These are phyloP conservation scores for Pelobates fuscus DNA, from an alignment of 2,113 vertebrate genomes.

Conservation along the genomic window DNA sequence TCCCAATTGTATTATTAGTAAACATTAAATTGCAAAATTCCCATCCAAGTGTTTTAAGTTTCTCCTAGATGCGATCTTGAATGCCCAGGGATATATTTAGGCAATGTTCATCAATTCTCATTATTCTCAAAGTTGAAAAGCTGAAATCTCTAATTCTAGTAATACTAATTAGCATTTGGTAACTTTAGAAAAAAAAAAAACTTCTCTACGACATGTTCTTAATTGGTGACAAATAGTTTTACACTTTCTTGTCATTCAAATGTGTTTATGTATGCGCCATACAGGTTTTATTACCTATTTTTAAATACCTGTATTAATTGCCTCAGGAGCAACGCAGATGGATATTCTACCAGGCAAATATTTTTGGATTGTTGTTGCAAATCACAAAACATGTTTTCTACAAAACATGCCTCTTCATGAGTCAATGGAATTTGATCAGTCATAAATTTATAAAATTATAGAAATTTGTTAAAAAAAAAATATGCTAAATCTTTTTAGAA, in stretches of 20 bases:
- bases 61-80: neutral
- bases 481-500: neutral
- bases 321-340: slow-evolving; percentile 23
- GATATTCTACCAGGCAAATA: slow-evolving; percentile 1
- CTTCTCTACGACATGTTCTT: neutral
- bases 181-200: slow-evolving; percentile 35
- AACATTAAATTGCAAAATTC: slow-evolving; percentile 31
- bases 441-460: slow-evolving; percentile 9
- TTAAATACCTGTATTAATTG: slow-evolving; percentile 19
- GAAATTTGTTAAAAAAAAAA: slow-evolving; percentile 4
- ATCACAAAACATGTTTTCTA: neutral
- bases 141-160: slow-evolving; percentile 27
- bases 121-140: slow-evolving; percentile 32
- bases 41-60: slow-evolving; percentile 10
- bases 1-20: slow-evolving; percentile 36
- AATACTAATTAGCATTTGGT: slow-evolving; percentile 44
- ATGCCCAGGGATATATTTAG: slow-evolving; percentile 13
- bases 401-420: neutral
- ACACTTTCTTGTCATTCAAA: slow-evolving; percentile 14
- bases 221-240: slow-evolving; percentile 38
- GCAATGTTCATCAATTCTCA: slow-evolving; percentile 41
- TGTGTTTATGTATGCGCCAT: neutral
- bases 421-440: slow-evolving; percentile 6
- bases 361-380: neutral
- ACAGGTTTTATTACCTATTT: slow-evolving; percentile 24